Evolutionary conservation across 2,113 vertebrate genomes (phyloP), one percentile per base, ranked within the genome.

Genomic region (Sceloporus undulatus): DNA sequence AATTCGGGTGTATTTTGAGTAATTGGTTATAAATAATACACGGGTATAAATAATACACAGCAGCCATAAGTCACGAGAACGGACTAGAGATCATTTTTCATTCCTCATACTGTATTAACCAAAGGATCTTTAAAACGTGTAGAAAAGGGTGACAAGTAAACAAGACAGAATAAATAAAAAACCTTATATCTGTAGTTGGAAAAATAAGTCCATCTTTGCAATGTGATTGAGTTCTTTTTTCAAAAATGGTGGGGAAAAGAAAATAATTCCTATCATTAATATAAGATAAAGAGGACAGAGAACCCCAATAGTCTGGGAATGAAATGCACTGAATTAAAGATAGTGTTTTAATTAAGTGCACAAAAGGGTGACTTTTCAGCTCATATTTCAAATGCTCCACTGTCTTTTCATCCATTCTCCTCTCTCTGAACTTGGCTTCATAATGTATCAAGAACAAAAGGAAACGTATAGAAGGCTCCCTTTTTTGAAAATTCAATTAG

Each of bases 401-500:
- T 88, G 92, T 90, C 94, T 94, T 96, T 95, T 95, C 95, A 96
- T 25, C 96, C 95, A 92, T 95, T 94, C 95, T 92, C 82, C 92
- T 27, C 42, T 27, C 42, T 94, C 93, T 90, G 93, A 48, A 93
- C 94, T 95, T 94, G 82, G 84, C 93, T 96, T 94, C 93, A 93
- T 95, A 95, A 95, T 95, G 95, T 92, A 95, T 96, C 94, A 95
- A 95, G 95, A 95, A 95, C 80, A 89, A 96, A 95, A 87, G 93
- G 95, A 94, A 94, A 91, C 89, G 92, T 88, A 93, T 93, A 94
- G 93, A 92, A 95, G 92, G 92, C 92, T 62, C 59, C 59, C 96
- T 96, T 95, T 96, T 94, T 92, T 95, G 96, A 95, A 95, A 96
- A 95, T 94, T 97, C 97, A 97, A 96, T 97, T 97, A 97, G 92